These are phyloP conservation scores for Rhopalosiphum maidis DNA, from an alignment of 1,140 invertebrate genomes.

Conservation along the genomic window DNA sequence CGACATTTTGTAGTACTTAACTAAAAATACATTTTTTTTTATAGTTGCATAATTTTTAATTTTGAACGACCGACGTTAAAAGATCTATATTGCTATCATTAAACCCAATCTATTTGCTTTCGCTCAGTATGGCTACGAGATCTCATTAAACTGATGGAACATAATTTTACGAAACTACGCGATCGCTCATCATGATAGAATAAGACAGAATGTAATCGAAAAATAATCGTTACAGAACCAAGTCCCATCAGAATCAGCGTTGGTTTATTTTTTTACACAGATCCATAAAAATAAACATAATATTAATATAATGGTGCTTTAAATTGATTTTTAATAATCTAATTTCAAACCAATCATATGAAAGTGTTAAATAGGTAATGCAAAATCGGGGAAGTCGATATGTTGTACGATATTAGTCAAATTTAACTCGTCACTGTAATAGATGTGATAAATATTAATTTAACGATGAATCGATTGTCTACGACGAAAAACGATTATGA, in stretches of 20 bases:
- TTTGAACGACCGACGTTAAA: background rate
- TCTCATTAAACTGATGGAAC: background rate
- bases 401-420: background rate
- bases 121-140: background rate
- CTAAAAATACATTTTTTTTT: background rate
- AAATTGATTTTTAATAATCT: background rate
- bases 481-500: background rate
- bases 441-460: background rate
- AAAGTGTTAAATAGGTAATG: background rate
- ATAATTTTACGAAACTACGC: background rate
- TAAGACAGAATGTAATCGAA: background rate
- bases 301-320: background rate
- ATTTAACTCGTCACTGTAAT: background rate
- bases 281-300: constrained; percentile 6
- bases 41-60: background rate
- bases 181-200: background rate
- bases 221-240: background rate
- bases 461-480: background rate
- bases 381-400: background rate
- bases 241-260: background rate
- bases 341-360: background rate
- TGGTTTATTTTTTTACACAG: background rate
- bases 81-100: background rate
- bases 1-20: background rate
- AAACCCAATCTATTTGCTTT: background rate